Evolutionary conservation across 2,113 vertebrate species (phyloP).

Genomic region (Laticauda laticaudata): DNA sequence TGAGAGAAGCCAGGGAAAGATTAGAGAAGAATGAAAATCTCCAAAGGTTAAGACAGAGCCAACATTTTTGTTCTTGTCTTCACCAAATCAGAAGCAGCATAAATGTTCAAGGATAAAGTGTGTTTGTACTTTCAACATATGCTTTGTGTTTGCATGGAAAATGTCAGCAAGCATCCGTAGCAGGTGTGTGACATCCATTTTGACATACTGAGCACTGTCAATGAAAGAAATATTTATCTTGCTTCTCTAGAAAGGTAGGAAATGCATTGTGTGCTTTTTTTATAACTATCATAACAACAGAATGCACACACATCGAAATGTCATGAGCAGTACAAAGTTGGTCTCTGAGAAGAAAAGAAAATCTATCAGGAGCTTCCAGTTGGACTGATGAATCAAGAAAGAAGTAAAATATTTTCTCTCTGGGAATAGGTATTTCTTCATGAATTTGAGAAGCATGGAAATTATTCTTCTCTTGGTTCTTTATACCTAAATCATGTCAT

Average conservation of each 20-base stretch:
- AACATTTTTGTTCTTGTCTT: neutral
- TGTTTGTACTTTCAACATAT: no score
- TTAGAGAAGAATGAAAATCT: neutral
- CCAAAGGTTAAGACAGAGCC: neutral
- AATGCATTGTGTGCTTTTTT: slow-evolving; percentile 9
- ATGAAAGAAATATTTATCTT: slow-evolving; percentile 42
- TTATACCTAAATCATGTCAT: slow-evolving; percentile 10
- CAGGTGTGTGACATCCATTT: no score
- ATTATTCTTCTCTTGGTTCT: neutral
- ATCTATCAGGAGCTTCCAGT: fast-evolving
- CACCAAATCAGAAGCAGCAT: neutral
- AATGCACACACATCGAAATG: neutral
- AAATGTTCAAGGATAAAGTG: no score
- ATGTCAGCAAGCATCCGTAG: no score
- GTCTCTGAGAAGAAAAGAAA: neutral
- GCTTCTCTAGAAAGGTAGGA: slow-evolving; percentile 32
- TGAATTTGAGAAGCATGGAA: slow-evolving; percentile 13
- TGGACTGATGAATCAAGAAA: neutral
- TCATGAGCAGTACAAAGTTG: neutral
- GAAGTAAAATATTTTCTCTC: slow-evolving; percentile 10
- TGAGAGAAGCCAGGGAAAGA: no score
- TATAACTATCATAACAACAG: neutral
- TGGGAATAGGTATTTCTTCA: neutral
- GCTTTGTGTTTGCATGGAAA: no score
- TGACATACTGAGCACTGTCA: no score